phyloP scores from a whole-genome alignment of 2,888 invertebrate species.

The Drosophila cyrtoloma region DNA sequence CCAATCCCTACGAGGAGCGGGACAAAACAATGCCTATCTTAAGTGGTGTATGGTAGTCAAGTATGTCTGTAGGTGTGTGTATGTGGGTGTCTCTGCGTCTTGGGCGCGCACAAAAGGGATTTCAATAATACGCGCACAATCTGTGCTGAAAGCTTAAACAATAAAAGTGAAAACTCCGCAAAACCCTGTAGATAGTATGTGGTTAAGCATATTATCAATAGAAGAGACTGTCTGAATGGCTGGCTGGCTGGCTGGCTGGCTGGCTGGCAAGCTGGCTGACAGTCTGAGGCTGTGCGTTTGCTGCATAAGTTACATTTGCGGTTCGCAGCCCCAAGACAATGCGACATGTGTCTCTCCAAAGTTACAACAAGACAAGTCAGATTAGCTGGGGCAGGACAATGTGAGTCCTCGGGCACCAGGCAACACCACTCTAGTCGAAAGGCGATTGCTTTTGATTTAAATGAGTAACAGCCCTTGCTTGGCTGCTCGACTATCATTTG shows the following conservation, averaged over 20 bases:
- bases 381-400: conserved; percentile 58
- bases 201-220: conserved; percentile 69
- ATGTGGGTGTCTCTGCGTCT: conserved; percentile 10
- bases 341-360: conserved; percentile 47
- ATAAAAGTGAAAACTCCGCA: conserved; percentile 76
- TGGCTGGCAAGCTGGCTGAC: not conserved
- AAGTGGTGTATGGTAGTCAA: conserved; percentile 30
- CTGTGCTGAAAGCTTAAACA: conserved; percentile 80
- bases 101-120: conserved; percentile 68
- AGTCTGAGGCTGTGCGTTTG: conserved; percentile 13
- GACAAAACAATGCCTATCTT: conserved; percentile 49
- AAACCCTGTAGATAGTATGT: conserved; percentile 53
- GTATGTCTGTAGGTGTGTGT: conserved; percentile 11
- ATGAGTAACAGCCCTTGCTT: conserved; percentile 57
- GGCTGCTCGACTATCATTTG: conserved; percentile 1
- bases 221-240: conserved; percentile 4
- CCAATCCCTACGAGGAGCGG: conserved; percentile 31
- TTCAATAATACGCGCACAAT: conserved; percentile 79
- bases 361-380: conserved; percentile 64
- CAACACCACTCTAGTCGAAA: conserved; percentile 34
- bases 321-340: conserved; percentile 53
- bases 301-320: conserved; percentile 46
- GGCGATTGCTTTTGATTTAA: conserved; percentile 63
- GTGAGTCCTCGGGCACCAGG: conserved; percentile 24
- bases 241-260: not conserved